Evolutionary conservation across 2,797 vertebrate species (phyloP).

Genomic region (Fratercula arctica): DNA sequence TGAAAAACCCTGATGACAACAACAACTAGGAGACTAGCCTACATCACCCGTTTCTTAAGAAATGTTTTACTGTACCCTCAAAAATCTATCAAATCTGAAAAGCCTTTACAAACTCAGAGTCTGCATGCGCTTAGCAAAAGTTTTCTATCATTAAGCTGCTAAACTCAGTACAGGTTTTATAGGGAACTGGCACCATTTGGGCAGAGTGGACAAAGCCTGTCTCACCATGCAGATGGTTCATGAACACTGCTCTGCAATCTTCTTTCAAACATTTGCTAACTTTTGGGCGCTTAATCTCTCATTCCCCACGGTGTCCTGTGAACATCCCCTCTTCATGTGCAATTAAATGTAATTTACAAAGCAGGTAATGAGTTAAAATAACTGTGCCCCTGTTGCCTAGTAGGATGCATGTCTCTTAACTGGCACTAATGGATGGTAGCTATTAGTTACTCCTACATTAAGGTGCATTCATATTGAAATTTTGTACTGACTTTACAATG

Average conservation of each 20-base stretch:
- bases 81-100: not conserved
- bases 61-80: not conserved
- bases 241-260: not conserved
- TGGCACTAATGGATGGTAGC: slow-evolving; percentile 32
- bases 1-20: not conserved
- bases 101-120: not conserved
- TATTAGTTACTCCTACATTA: slow-evolving; percentile 58
- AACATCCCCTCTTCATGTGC: not conserved
- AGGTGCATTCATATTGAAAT: slow-evolving; percentile 66
- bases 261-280: not conserved
- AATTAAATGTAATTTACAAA: slow-evolving; percentile 27
- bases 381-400: not conserved
- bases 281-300: not conserved
- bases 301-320: not conserved
- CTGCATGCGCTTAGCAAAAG: not conserved
- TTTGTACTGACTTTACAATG: slow-evolving; percentile 39
- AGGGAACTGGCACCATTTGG: not conserved
- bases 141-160: not conserved
- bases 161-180: not conserved
- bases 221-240: accelerated
- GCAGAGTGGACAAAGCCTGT: not conserved
- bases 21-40: not conserved
- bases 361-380: slow-evolving; percentile 59
- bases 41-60: not conserved
- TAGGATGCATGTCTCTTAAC: slow-evolving; percentile 30